Conservation (phyloP, 2,888 invertebrate genomes). For the Nephrotoma flavescens region DNA sequence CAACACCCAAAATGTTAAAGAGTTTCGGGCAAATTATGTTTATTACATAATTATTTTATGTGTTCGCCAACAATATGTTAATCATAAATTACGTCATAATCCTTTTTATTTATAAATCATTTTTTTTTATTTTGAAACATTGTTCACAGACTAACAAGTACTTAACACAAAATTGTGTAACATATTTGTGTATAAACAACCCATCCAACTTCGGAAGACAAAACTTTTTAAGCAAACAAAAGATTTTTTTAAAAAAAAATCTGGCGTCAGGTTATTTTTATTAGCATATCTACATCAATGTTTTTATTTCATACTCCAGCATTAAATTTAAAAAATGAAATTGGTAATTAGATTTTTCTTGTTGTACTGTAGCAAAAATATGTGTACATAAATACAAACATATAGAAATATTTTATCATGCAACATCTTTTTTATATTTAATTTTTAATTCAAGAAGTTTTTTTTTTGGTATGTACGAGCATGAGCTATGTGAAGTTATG, state of each 20-base stretch:
- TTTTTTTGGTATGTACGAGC: background rate
- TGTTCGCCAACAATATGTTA: background rate
- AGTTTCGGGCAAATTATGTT: no score
- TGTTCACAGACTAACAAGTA: background rate
- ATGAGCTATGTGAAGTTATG: background rate
- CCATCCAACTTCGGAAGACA: background rate
- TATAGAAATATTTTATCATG: background rate
- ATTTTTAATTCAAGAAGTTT: background rate
- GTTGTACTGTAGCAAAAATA: background rate
- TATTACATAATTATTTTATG: no score
- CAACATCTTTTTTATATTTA: background rate
- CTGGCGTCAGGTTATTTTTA: background rate
- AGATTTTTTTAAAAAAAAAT: background rate
- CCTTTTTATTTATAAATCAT: background rate
- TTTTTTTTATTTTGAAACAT: background rate
- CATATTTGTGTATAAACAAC: background rate
- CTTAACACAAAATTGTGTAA: background rate
- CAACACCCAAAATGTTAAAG: no score
- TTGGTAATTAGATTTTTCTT: background rate
- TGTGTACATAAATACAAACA: background rate
- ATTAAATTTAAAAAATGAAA: background rate
- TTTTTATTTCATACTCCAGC: background rate
- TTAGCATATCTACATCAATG: background rate
- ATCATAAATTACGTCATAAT: background rate
- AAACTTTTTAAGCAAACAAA: background rate